Evolutionary conservation across 2,113 vertebrate genomes (phyloP).

Genomic region (Narcine bancroftii): DNA sequence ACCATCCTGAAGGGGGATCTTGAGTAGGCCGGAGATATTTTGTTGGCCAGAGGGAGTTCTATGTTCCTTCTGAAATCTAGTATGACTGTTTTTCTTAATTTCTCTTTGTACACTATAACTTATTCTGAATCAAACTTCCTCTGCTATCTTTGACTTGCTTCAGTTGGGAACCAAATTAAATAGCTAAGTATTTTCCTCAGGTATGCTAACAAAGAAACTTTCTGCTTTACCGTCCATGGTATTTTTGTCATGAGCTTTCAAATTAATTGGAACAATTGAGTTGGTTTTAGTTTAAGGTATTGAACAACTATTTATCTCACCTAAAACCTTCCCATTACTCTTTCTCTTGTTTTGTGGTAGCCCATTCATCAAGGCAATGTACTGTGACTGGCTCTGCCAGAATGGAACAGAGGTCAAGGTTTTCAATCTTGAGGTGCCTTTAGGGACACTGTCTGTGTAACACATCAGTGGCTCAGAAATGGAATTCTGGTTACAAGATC

Average conservation of each 20-base stretch:
- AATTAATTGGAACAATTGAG: conserved; percentile 44
- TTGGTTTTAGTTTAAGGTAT: conserved; percentile 43
- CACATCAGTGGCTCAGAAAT: conserved; percentile 48
- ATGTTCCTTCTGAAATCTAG: background rate
- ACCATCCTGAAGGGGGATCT: background rate
- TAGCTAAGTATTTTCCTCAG: background rate
- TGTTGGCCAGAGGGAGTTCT: background rate
- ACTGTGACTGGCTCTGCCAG: conserved; percentile 41
- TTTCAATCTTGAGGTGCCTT: conserved; percentile 44
- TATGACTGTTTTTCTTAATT: background rate
- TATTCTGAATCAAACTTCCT: background rate
- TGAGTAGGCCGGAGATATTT: background rate
- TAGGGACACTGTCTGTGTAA: conserved; percentile 44
- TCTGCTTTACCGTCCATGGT: background rate
- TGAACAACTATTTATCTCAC: conserved; percentile 46
- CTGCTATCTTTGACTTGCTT: background rate
- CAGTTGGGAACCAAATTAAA: background rate
- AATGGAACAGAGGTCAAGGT: conserved; percentile 47
- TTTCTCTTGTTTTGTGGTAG: conserved; percentile 35
- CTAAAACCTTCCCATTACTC: conserved; percentile 41
- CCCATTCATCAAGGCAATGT: conserved; percentile 45
- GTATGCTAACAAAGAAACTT: background rate
- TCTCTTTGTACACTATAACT: background rate
- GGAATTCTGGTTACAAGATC: conserved; percentile 45
- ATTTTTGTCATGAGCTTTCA: conserved; percentile 40